Base-by-base conservation (phyloP, 2,797 vertebrate species). In the Gymnopithys bicolor region DNA sequence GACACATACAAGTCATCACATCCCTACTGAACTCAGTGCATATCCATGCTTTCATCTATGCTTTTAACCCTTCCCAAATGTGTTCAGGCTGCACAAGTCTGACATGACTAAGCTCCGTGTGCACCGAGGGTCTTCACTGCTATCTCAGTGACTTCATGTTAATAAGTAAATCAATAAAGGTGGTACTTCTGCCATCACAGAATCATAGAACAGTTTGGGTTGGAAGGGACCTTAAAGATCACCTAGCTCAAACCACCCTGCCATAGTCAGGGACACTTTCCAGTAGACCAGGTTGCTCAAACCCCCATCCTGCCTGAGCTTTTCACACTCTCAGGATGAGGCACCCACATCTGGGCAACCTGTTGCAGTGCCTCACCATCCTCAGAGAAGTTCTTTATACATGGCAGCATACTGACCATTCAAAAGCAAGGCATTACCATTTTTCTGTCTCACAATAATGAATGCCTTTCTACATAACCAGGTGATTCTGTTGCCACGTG, bases 181-280 rank as follows among this genome's bases (percentile, higher is more conserved):
- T 10, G 13, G 33, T 18, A 41, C 19, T 68, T 80, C 51, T 62
- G 23, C 51, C 53, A 46, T 27, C 22, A 59, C 10, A 48, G 37
- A 70, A 58, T 27, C 39, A 60, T 0, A 32, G 30, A 77, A 39
- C 11, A 6, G 14, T 41, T 51, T 70, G 30, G 10, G 27, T n/a
- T 66, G 22, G 73, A 59, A 84, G 25, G 12, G 7, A 71, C 33
- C 18, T 64, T 59, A 46, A 71, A 41, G 39, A 41, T 28, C 10
- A 52, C 23, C n/a, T 19, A 45, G 28, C 16, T 59, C 7, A 25
- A 52, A 6, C 1, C 1, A 1, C 3, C 7, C 13, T 52, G 13
- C 13, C 33, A 35, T 5, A 13, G 11, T 22, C 15, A 53, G 33
- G 33, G 39, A 27, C 22, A 41, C 6, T 16, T 16, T 84, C 33